Conservation (phyloP, 2,797 vertebrate species). For the Coregonus suidteri region DNA sequence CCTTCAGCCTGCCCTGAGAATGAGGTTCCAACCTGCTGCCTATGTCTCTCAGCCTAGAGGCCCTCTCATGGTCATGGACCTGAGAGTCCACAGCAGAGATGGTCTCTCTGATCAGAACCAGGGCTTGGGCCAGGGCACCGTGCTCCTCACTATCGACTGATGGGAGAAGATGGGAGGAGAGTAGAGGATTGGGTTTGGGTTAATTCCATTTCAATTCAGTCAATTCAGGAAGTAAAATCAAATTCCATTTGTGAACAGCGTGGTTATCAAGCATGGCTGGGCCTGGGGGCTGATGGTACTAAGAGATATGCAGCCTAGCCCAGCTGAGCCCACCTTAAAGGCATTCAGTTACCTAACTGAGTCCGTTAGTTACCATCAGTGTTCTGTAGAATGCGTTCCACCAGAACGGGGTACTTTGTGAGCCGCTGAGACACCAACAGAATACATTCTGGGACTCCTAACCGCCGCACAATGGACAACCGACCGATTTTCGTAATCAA, state of each 20-base stretch:
- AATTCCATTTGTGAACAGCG: no score
- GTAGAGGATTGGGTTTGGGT: no score
- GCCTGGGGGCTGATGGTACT: no score
- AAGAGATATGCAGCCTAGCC: no score
- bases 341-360: no score
- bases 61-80: slow-evolving; percentile 82
- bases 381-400: slow-evolving; percentile 90
- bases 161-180: slow-evolving; percentile 13
- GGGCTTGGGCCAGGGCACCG: slow-evolving; percentile 75
- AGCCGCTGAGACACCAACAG: slow-evolving; percentile 94
- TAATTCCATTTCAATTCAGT: no score
- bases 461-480: slow-evolving; percentile 81
- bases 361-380: slow-evolving; percentile 81
- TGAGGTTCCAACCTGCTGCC: slow-evolving; percentile 82
- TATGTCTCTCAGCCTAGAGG: slow-evolving; percentile 80
- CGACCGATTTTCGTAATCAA: slow-evolving; percentile 88
- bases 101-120: slow-evolving; percentile 82
- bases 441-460: slow-evolving; percentile 90
- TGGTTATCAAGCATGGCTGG: no score
- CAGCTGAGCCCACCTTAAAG: no score
- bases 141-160: slow-evolving; percentile 84
- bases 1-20: slow-evolving; percentile 78
- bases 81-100: slow-evolving; percentile 84
- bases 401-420: slow-evolving; percentile 92
- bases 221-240: no score